Conservation (phyloP, 2,888 invertebrate genomes). For the Drosophila peninsularis region DNA sequence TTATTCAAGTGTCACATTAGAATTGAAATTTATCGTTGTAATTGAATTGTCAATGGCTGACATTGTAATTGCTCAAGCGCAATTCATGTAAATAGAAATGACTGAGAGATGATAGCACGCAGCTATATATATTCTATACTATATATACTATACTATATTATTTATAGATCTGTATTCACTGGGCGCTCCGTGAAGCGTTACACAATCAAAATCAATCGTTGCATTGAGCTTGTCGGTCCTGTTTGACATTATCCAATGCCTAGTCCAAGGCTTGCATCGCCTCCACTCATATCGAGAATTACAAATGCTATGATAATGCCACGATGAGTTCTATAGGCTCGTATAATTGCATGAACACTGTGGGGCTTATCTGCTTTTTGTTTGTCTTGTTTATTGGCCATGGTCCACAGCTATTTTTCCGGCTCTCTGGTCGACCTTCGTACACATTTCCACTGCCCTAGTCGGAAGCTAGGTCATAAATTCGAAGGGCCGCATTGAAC, state of each 20-base stretch:
- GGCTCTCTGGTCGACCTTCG: constrained; percentile 45
- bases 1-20: constrained; percentile 65
- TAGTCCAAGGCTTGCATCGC: constrained; percentile 64
- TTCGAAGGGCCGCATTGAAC: constrained; percentile 26
- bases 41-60: constrained; percentile 73
- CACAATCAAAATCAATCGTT: constrained; percentile 57
- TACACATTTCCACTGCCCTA: constrained; percentile 49
- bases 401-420: constrained; percentile 28
- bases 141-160: background rate
- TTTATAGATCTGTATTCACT: constrained; percentile 20
- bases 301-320: background rate
- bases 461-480: constrained; percentile 52
- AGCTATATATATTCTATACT: background rate
- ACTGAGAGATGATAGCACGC: constrained; percentile 50
- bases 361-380: background rate
- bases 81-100: constrained; percentile 69
- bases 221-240: constrained; percentile 65
- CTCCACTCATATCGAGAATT: constrained; percentile 22
- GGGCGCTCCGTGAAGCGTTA: constrained; percentile 49
- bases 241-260: constrained; percentile 73
- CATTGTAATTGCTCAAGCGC: constrained; percentile 67
- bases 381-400: background rate
- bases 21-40: constrained; percentile 68
- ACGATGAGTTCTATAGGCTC: background rate
- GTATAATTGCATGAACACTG: background rate